These are phyloP conservation scores for Spermophilus dauricus DNA, from an alignment of 2,113 vertebrate species.

Conservation along the genomic window DNA sequence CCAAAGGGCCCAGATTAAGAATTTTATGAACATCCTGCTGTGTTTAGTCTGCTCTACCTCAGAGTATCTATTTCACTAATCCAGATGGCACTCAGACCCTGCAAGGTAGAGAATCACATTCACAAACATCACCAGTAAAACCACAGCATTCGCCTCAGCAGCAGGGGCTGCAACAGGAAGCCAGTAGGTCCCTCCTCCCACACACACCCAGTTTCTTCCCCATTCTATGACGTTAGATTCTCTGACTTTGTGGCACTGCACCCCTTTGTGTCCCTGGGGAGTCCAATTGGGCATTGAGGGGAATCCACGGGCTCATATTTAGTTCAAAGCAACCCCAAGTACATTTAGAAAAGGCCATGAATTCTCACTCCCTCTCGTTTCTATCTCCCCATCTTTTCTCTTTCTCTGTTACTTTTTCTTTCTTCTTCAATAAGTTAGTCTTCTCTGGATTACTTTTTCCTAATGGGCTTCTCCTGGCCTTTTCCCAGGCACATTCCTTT, in stretches of 20 bases:
- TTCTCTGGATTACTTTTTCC: not conserved
- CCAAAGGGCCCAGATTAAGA: not conserved
- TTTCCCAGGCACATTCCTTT: not conserved
- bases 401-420: not conserved
- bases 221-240: not conserved
- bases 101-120: not conserved
- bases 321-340: not conserved
- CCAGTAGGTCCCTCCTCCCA: not conserved
- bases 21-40: slow-evolving; percentile 15
- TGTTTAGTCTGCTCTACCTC: not conserved
- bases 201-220: not conserved
- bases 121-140: not conserved
- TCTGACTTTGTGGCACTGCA: not conserved
- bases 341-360: no score
- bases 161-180: not conserved
- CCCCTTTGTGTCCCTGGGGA: not conserved
- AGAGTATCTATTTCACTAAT: not conserved
- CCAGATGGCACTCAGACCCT: not conserved
- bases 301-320: not conserved
- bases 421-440: not conserved
- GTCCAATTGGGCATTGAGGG: not conserved
- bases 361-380: not conserved
- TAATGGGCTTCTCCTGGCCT: not conserved
- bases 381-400: not conserved
- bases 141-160: not conserved